A percentile compares a stretch with the other conserved stretches of the same genome.
phyloP scores from a whole-genome alignment of 2,888 invertebrate species.

The Halocaridina rubra region DNA sequence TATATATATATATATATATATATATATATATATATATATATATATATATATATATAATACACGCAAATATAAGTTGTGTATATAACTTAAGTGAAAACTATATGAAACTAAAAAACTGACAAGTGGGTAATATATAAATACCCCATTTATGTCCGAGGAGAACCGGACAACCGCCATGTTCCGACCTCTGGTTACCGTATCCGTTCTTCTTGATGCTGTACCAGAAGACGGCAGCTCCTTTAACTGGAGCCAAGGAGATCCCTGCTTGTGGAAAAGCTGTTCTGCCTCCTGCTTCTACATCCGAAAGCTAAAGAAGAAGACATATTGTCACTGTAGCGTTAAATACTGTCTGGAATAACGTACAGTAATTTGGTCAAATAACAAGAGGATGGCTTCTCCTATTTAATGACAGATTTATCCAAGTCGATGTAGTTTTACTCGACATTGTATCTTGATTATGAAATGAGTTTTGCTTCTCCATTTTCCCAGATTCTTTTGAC shows the following conservation, averaged over 20 bases:
- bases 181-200: constrained; percentile 67
- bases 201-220: constrained; percentile 69
- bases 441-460: no score
- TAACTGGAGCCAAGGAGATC: constrained; percentile 65
- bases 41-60: neutral
- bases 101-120: no score
- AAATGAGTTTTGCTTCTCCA: no score
- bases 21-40: neutral
- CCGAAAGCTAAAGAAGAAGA: constrained; percentile 3
- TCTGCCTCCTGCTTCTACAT: constrained; percentile 65
- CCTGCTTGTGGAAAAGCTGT: constrained; percentile 66
- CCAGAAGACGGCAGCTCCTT: constrained; percentile 70
- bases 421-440: no score
- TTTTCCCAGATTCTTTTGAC: no score
- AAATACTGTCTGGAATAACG: no score
- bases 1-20: neutral
- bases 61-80: neutral
- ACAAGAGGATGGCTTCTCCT: no score
- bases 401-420: no score
- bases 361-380: no score
- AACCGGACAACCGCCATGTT: constrained; percentile 71
- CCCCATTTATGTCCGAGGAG: constrained; percentile 69
- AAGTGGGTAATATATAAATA: no score
- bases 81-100: no score
- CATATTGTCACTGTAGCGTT: no score